Percentiles rank a stretch among this genome's conserved stretches.
phyloP scores from a whole-genome alignment of 2,113 vertebrate genomes.

The Melierax canorus region DNA sequence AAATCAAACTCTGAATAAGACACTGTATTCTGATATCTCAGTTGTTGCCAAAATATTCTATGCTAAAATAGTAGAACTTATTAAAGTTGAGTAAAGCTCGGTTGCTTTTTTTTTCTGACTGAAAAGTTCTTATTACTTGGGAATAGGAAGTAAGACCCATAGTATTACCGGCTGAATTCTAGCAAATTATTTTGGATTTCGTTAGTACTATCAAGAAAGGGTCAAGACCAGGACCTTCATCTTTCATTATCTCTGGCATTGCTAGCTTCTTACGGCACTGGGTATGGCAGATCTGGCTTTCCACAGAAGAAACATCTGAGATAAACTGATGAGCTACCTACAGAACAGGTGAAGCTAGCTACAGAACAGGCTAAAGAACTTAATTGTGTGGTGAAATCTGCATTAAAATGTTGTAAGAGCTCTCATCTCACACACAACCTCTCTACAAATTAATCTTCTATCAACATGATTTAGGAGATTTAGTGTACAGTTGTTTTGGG shows the following conservation, averaged over 20 bases:
- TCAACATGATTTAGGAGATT: background rate
- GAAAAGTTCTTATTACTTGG: background rate
- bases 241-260: background rate
- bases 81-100: background rate
- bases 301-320: background rate
- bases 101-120: background rate
- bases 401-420: background rate
- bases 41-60: background rate
- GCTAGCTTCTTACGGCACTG: background rate
- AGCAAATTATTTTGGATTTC: background rate
- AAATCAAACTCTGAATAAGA: background rate
- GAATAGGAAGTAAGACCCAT: background rate
- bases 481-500: background rate
- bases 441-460: background rate
- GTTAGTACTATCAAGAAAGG: background rate
- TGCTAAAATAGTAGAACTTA: background rate
- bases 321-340: background rate
- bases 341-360: background rate
- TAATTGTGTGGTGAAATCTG: background rate
- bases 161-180: background rate
- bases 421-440: background rate
- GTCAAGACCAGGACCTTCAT: background rate
- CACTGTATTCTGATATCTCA: background rate
- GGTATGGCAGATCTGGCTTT: background rate
- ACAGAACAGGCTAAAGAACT: background rate